Evolutionary conservation across 2,888 invertebrate genomes (phyloP).

Genomic region (Himalopsyche japonica): DNA sequence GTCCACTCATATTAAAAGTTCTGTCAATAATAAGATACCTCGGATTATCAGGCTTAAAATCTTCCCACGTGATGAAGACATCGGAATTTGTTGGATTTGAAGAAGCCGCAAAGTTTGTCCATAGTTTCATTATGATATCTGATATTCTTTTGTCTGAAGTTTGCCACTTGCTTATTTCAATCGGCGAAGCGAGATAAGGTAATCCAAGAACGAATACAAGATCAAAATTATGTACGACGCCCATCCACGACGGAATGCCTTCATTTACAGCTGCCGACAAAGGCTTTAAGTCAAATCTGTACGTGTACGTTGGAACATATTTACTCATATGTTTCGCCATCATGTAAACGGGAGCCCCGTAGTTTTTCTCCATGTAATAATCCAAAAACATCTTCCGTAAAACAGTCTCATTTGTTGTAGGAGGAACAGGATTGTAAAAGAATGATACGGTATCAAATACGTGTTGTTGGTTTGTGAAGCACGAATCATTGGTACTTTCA

Average conservation of each 20-base stretch:
- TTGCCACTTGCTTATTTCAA: constrained; percentile 71
- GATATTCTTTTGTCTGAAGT: constrained; percentile 76
- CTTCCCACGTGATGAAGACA: constrained; percentile 77
- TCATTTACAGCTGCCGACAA: constrained; percentile 66
- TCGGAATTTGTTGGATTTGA: constrained; percentile 72
- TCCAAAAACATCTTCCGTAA: constrained; percentile 69
- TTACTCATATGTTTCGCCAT: constrained; percentile 68
- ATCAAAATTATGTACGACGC: constrained; percentile 81
- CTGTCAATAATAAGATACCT: constrained; percentile 75
- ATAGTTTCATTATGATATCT: constrained; percentile 79
- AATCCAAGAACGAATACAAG: constrained; percentile 81
- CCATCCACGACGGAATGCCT: constrained; percentile 75
- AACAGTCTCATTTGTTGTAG: constrained; percentile 63
- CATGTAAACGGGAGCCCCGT: constrained; percentile 71
- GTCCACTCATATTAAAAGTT: constrained; percentile 76
- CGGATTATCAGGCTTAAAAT: constrained; percentile 68
- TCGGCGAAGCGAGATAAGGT: constrained; percentile 69
- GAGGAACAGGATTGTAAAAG: constrained; percentile 72
- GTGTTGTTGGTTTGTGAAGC: constrained; percentile 66
- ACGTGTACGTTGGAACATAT: constrained; percentile 66
- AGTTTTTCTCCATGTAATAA: constrained; percentile 75
- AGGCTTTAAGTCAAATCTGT: constrained; percentile 77
- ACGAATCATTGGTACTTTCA: constrained; percentile 59
- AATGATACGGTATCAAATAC: constrained; percentile 75
- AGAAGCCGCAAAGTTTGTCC: constrained; percentile 77